A percentile compares a stretch with the other conserved stretches of the same genome.
Conservation (phyloP, 2,113 vertebrate species). For the Notarius lentiginosus region DNA sequence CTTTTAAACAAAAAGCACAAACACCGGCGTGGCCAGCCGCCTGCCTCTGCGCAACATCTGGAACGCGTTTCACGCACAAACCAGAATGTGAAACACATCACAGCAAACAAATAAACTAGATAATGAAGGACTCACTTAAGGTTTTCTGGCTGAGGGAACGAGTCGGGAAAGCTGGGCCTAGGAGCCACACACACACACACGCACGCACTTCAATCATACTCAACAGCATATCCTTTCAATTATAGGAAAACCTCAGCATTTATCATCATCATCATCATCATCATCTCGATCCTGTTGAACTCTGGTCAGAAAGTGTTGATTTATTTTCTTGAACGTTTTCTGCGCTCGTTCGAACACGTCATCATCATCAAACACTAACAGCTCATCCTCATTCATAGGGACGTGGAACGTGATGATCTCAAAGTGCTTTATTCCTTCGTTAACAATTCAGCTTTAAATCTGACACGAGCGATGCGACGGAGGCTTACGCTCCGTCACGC, state of each 20-base stretch:
- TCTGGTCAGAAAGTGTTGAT: not conserved
- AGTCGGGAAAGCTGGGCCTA: slow-evolving; percentile 11
- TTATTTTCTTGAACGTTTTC: not conserved
- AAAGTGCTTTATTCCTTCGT: not conserved
- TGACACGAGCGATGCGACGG: not conserved
- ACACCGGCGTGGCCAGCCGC: slow-evolving; percentile 2
- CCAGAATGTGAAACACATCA: slow-evolving; percentile 30
- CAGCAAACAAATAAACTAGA: slow-evolving; percentile 44
- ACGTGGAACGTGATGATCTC: not conserved
- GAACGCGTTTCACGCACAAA: slow-evolving; percentile 16
- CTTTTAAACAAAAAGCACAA: slow-evolving; percentile 21
- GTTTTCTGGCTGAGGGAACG: slow-evolving; percentile 24
- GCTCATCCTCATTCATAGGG: too few species aligned
- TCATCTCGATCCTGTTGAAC: too few species aligned
- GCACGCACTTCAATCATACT: not conserved
- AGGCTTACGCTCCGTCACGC: not conserved
- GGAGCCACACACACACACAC: not conserved
- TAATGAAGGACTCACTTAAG: slow-evolving; percentile 33
- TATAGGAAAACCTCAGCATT: not conserved
- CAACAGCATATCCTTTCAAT: slow-evolving; percentile 5
- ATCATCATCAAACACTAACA: too few species aligned
- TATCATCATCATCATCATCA: not conserved
- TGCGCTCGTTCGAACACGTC: too few species aligned
- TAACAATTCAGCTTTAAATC: not conserved
- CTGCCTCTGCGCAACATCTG: slow-evolving; percentile 28